These are phyloP conservation scores for Dasyurus viverrinus DNA, from an alignment of 2,113 vertebrate genomes.

Conservation along the genomic window DNA sequence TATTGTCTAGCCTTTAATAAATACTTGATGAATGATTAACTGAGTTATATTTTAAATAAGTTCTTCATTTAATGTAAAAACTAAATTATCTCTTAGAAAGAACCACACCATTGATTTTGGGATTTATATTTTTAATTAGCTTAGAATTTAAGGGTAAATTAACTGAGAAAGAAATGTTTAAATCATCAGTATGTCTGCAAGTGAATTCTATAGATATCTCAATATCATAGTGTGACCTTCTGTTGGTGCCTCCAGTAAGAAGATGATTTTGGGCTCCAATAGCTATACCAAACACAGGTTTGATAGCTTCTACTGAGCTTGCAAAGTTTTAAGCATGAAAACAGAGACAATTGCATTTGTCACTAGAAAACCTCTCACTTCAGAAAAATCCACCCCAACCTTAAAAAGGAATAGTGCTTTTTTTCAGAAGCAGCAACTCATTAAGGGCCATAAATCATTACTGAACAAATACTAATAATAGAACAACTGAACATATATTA, in stretches of 20 bases:
- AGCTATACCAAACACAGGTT: neutral
- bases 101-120: neutral
- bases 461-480: neutral
- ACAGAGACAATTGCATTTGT: neutral
- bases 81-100: neutral
- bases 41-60: neutral
- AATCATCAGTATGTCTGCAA: neutral
- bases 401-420: neutral
- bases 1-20: neutral
- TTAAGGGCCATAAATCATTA: neutral
- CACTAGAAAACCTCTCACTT: neutral
- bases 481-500: neutral
- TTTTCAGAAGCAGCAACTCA: neutral
- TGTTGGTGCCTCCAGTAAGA: neutral
- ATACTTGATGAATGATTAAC: neutral
- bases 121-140: neutral
- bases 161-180: neutral
- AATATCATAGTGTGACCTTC: neutral
- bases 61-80: neutral
- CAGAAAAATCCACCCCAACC: neutral
- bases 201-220: neutral
- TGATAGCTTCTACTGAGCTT: neutral
- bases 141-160: neutral
- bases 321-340: neutral
- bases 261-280: neutral